Evolutionary conservation across 2,797 vertebrate genomes (phyloP).

Genomic region (Ceryle rudis): DNA sequence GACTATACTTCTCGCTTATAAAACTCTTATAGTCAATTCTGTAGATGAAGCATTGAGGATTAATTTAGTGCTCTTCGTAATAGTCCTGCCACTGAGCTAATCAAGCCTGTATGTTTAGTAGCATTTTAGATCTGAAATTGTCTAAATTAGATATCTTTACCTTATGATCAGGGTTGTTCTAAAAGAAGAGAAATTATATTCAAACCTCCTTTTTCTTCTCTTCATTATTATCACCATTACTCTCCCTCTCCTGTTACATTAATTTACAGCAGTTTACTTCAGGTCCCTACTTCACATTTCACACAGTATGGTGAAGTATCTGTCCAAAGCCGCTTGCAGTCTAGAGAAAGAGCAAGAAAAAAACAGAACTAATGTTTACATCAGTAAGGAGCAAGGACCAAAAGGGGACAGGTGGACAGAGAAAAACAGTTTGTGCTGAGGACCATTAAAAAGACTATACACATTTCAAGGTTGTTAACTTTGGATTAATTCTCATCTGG

Average conservation of each 20-base stretch:
- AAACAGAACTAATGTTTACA: fast-evolving
- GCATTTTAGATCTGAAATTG: neutral
- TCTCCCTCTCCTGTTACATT: neutral
- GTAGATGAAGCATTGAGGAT: neutral
- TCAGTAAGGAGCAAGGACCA: neutral
- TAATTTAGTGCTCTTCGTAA: neutral
- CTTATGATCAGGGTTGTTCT: neutral
- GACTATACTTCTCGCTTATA: neutral
- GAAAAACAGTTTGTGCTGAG: neutral
- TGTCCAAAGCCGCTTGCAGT: neutral
- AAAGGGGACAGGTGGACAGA: neutral
- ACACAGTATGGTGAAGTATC: neutral
- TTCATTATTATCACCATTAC: neutral
- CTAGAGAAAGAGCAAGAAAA: neutral
- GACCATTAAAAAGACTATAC: neutral
- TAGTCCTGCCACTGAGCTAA: neutral
- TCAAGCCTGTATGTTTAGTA: neutral
- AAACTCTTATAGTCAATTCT: neutral
- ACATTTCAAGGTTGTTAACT: neutral
- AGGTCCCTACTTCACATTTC: neutral
- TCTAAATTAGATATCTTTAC: neutral
- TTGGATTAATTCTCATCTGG: neutral
- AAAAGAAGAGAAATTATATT: neutral
- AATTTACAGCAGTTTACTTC: neutral
- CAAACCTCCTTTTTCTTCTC: neutral